Conservation (phyloP, 2,888 invertebrate species). For the Scotopteryx bipunctaria region DNA sequence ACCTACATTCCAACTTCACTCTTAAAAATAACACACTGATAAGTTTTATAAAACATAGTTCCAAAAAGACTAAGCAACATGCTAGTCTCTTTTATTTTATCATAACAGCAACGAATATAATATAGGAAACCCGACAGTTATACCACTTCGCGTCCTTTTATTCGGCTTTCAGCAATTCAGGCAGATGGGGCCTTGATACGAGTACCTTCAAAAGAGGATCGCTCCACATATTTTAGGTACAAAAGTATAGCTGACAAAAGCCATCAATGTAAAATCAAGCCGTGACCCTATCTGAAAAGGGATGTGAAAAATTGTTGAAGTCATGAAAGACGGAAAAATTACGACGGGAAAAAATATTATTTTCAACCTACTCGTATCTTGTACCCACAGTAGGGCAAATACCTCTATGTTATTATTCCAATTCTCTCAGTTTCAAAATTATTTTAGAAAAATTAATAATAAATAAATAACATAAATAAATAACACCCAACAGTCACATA, state of each 20-base stretch:
- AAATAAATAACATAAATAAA: too few species aligned
- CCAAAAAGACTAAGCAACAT: too few species aligned
- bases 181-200: constrained; percentile 19
- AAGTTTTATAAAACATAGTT: too few species aligned
- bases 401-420: too few species aligned
- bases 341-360: too few species aligned
- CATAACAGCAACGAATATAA: not conserved
- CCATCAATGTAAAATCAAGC: constrained; percentile 48
- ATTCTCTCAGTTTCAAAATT: too few species aligned
- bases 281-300: constrained; percentile 45
- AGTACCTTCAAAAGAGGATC: constrained; percentile 26
- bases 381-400: not conserved
- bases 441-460: too few species aligned
- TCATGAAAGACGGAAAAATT: not conserved
- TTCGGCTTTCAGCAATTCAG: constrained; percentile 19
- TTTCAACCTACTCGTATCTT: too few species aligned
- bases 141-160: constrained; percentile 22
- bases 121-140: constrained; percentile 8
- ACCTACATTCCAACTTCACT: too few species aligned
- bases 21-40: too few species aligned
- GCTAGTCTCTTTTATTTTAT: not conserved
- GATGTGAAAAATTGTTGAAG: not conserved
- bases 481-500: too few species aligned
- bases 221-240: constrained; percentile 36
- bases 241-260: constrained; percentile 37